Evolutionary conservation across 2,888 invertebrate species (phyloP).

Genomic region (Drosophila bunnanda): DNA sequence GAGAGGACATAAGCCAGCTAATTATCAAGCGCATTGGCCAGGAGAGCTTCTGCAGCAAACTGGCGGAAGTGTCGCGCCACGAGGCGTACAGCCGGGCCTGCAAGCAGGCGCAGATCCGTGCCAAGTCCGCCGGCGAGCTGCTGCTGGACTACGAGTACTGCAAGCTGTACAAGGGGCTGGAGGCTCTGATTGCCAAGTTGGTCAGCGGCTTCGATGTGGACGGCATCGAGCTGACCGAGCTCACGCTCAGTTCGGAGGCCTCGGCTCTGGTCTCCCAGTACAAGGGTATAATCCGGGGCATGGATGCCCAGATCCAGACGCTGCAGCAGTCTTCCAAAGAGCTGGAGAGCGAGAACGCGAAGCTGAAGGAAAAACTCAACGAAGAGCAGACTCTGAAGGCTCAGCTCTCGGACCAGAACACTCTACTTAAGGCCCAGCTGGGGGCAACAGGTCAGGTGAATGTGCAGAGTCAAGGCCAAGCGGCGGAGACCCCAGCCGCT

Average conservation of each 20-base stretch:
- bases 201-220: slow-evolving; percentile 85
- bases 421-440: slow-evolving; percentile 90
- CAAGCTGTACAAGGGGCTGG: slow-evolving; percentile 92
- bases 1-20: slow-evolving; percentile 90
- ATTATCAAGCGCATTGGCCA: slow-evolving; percentile 95
- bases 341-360: slow-evolving; percentile 71
- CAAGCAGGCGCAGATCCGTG: slow-evolving; percentile 95
- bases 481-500: neutral
- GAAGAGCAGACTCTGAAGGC: slow-evolving; percentile 90
- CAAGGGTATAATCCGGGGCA: slow-evolving; percentile 95
- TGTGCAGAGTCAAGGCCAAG: neutral
- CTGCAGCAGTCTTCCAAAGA: slow-evolving; percentile 77
- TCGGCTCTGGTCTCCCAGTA: slow-evolving; percentile 88
- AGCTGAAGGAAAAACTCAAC: slow-evolving; percentile 86
- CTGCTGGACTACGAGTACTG: slow-evolving; percentile 98
- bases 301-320: slow-evolving; percentile 89
- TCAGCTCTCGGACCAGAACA: slow-evolving; percentile 94
- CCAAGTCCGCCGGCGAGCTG: slow-evolving; percentile 90
- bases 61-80: slow-evolving; percentile 93
- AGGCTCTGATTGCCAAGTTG: slow-evolving; percentile 87
- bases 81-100: slow-evolving; percentile 96
- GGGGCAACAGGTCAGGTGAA: slow-evolving; percentile 15
- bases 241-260: slow-evolving; percentile 84
- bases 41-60: slow-evolving; percentile 93
- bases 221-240: slow-evolving; percentile 86